Conservation (phyloP, 1,140 invertebrate genomes). For the Eurytemora carolleeae region DNA sequence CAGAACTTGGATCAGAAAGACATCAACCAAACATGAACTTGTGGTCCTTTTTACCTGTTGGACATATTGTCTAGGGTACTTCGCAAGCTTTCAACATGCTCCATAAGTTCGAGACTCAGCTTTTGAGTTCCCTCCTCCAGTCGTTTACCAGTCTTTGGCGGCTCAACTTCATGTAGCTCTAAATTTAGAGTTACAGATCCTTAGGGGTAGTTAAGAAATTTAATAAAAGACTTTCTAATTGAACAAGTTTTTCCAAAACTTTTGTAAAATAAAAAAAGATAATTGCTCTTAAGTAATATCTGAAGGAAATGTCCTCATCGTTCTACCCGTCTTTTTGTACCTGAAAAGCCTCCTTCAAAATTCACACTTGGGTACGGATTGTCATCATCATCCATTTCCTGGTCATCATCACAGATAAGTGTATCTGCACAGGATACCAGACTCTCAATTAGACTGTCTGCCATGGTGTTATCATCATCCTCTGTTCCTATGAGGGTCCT, state of each 20-base stretch:
- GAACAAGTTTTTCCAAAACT: no score
- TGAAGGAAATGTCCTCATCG: no score
- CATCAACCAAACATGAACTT: no score
- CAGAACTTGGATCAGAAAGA: no score
- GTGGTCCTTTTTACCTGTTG: constrained; percentile 7
- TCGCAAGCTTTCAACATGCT: constrained; percentile 12
- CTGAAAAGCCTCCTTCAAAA: background rate
- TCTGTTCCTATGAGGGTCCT: background rate
- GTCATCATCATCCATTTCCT: background rate
- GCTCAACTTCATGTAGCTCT: no score
- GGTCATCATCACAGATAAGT: no score
- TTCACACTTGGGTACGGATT: background rate
- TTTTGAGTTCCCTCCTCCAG: constrained; percentile 7
- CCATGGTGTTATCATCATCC: background rate
- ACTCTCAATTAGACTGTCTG: background rate
- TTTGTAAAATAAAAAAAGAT: no score
- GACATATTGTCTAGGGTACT: constrained; percentile 13
- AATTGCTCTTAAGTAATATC: no score
- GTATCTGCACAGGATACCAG: background rate
- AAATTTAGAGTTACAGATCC: no score
- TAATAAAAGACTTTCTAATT: no score
- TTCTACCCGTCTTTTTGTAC: background rate
- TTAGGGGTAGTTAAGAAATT: no score
- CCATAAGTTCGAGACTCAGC: constrained; percentile 9
- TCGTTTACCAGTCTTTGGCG: no score